Conservation (phyloP, 1,140 invertebrate genomes). For the Magallana gigas region DNA sequence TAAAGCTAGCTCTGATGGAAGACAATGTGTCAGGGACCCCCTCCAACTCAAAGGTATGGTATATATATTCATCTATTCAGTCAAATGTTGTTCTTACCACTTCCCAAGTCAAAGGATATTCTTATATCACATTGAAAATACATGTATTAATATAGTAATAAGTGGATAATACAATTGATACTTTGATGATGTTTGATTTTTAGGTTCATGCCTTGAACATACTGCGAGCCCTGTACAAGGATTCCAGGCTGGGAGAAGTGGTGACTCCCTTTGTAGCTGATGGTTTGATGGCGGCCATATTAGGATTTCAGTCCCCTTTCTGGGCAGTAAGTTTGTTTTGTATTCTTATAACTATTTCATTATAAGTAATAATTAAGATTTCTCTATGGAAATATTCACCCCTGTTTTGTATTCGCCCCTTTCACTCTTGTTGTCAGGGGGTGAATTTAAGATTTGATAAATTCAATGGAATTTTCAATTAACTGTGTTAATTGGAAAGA, state of each 20-base stretch:
- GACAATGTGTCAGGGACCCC: constrained; percentile 37
- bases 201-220: constrained; percentile 92
- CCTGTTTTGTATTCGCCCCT: too few species aligned
- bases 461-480: too few species aligned
- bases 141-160: too few species aligned
- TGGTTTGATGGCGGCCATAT: constrained; percentile 87
- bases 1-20: constrained; percentile 79
- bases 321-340: constrained; percentile 86
- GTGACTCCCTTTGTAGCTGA: constrained; percentile 86
- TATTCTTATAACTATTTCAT: neutral
- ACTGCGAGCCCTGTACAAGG: constrained; percentile 88
- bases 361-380: too few species aligned
- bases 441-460: too few species aligned
- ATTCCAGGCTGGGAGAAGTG: constrained; percentile 87
- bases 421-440: too few species aligned
- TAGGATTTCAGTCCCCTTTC: constrained; percentile 85
- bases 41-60: constrained; percentile 53
- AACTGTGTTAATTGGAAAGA: too few species aligned
- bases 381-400: too few species aligned
- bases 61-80: neutral
- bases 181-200: constrained; percentile 18
- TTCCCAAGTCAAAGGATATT: neutral
- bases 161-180: too few species aligned
- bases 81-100: neutral
- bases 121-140: too few species aligned